A percentile compares a stretch with the other conserved stretches of the same genome.
Evolutionary conservation across 2,888 invertebrate genomes (phyloP).

Genomic region (Glaucopsyche alexis): DNA sequence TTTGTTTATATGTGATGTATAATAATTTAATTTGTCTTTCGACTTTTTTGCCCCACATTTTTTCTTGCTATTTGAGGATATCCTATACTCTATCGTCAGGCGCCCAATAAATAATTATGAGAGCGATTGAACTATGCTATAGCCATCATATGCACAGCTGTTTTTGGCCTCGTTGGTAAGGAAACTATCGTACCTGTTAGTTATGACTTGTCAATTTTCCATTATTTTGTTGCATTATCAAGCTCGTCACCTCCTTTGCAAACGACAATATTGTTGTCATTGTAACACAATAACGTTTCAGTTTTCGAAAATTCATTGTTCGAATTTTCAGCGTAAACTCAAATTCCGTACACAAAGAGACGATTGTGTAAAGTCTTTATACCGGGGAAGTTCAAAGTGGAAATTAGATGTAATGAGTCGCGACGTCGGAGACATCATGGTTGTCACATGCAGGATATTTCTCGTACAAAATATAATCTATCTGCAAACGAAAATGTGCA

Average conservation of each 20-base stretch:
- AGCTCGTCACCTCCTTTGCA: neutral
- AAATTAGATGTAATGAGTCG: constrained; percentile 15
- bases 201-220: too few species aligned
- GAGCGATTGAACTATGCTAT: too few species aligned
- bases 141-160: too few species aligned
- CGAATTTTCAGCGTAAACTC: neutral
- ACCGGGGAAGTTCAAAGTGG: neutral
- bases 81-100: neutral
- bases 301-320: neutral
- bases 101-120: neutral
- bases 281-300: neutral
- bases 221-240: neutral
- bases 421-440: neutral
- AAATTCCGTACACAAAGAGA: neutral
- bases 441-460: neutral
- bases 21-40: constrained; percentile 1
- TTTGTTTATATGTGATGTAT: neutral
- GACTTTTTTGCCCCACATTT: neutral
- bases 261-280: neutral
- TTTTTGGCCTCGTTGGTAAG: too few species aligned
- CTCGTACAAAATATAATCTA: neutral
- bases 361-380: neutral
- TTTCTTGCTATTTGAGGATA: neutral
- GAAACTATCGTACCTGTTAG: too few species aligned
- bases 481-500: neutral